phyloP scores from a whole-genome alignment of 2,797 vertebrate genomes.

The Tadarida brasiliensis region DNA sequence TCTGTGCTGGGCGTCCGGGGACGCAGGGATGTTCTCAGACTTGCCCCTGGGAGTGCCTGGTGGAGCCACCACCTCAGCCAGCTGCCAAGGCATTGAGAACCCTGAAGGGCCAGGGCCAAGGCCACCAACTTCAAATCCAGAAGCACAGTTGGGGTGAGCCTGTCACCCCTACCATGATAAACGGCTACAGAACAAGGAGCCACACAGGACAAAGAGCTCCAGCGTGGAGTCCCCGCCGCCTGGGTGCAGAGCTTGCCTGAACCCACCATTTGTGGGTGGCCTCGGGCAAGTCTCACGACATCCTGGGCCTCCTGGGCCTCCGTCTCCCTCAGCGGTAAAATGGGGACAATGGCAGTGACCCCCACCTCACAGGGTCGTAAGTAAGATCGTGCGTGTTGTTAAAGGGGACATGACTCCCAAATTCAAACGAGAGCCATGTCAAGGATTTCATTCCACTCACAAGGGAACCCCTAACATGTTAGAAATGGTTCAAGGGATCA shows the following conservation, averaged over 20 bases:
- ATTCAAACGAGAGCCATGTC: background rate
- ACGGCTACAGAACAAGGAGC: fast-evolving
- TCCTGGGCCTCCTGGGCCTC: background rate
- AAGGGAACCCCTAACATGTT: background rate
- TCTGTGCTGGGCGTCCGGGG: background rate
- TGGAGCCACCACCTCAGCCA: background rate
- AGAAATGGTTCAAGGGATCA: background rate
- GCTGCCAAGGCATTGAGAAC: background rate
- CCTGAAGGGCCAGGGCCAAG: background rate
- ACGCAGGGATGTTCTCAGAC: fast-evolving
- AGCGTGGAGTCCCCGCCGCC: background rate
- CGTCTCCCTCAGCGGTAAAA: background rate
- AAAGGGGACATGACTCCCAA: background rate
- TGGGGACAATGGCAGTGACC: background rate
- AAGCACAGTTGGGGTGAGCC: background rate
- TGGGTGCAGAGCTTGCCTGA: background rate
- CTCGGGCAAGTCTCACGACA: background rate
- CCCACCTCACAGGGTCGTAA: background rate
- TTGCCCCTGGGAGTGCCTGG: background rate
- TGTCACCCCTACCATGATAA: fast-evolving
- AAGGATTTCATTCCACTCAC: background rate
- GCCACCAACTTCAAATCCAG: background rate
- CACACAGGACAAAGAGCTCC: fast-evolving
- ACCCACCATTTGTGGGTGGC: background rate
- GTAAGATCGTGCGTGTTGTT: background rate